Evolutionary conservation across 2,888 invertebrate species (phyloP), one percentile per base, ranked within the genome.

Genomic region (Mesoligia furuncula): DNA sequence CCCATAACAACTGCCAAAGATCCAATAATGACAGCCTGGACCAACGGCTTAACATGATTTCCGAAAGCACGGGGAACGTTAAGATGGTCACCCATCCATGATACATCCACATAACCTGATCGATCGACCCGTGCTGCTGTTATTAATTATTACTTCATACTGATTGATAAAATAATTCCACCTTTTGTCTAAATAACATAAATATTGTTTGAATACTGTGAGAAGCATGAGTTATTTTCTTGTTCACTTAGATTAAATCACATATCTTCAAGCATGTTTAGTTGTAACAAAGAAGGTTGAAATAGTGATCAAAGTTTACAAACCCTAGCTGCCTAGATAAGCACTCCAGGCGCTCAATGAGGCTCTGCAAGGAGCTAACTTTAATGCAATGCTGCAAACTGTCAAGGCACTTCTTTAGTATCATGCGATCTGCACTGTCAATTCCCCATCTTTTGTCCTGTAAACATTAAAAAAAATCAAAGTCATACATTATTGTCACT

Each of bases 341-440:
- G 94, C 99, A 98, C 93, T 99, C 99, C 79, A 99, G 96, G 82
- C 99, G 97, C 93, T 99, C 99, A 57, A 99, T 98, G 96, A 99
- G 98, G 66, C 99, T 99, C 92, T 99, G 99, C 70, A 99, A 96
- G 0, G 99, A 99, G 80, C 98, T 98, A 3, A 99, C 99, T 97
- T 99, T 99, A 87, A 99, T 99, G 81, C 99, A 99, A 94, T 99
- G 98, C 92, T 99, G 99, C 88, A 99, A 97, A 79, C 98, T 98
- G 93, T 99, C 99, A 84, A 99, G 96, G 93, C 99, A 99, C 95
- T 98, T 98, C 93, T 99, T 99, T 80, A 99, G 97, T 89, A 98
- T 98, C 90, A 97, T 97, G 91, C 98, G 98, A 92, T 99, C 99
- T 61, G 98, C 97, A 89, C 98, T 98, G 91, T 99, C 99, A 74